These are phyloP conservation scores for Abscondita cerata DNA, from an alignment of 2,888 invertebrate species.

Conservation along the genomic window DNA sequence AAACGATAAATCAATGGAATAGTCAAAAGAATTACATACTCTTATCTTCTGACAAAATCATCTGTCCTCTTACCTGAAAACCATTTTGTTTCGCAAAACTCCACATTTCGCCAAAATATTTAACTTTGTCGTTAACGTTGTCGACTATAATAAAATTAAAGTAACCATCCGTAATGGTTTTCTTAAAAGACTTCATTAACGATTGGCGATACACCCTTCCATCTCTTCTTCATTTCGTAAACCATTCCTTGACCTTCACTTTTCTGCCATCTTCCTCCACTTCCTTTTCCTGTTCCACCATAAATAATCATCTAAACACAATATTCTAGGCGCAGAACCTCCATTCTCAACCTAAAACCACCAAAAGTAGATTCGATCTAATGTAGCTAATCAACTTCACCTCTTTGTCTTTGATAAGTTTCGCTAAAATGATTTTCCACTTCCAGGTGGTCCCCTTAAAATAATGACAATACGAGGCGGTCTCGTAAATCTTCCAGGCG, in stretches of 20 bases:
- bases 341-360: slow-evolving; percentile 72
- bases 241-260: slow-evolving; percentile 73
- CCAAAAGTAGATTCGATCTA: slow-evolving; percentile 3
- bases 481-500: slow-evolving; percentile 81
- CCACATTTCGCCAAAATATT: slow-evolving; percentile 87
- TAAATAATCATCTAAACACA: slow-evolving; percentile 95
- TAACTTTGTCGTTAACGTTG: slow-evolving; percentile 83
- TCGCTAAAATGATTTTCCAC: slow-evolving; percentile 93
- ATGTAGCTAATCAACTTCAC: slow-evolving; percentile 53
- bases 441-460: slow-evolving; percentile 91
- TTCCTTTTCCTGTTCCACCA: slow-evolving; percentile 83
- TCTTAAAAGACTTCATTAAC: slow-evolving; percentile 87
- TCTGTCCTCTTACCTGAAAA: slow-evolving; percentile 84
- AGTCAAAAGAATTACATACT: too few relatives aligned
- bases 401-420: slow-evolving; percentile 83
- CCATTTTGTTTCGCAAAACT: slow-evolving; percentile 83
- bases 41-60: too few relatives aligned
- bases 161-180: slow-evolving; percentile 87
- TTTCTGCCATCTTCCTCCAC: slow-evolving; percentile 75
- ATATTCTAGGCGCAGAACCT: slow-evolving; percentile 87
- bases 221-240: slow-evolving; percentile 85
- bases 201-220: slow-evolving; percentile 85
- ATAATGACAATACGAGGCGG: slow-evolving; percentile 86
- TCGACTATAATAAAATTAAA: slow-evolving; percentile 94
- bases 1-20: too few relatives aligned